These are phyloP conservation scores for Ormyrus rosae DNA, from an alignment of 2,888 invertebrate genomes.

Conservation along the genomic window DNA sequence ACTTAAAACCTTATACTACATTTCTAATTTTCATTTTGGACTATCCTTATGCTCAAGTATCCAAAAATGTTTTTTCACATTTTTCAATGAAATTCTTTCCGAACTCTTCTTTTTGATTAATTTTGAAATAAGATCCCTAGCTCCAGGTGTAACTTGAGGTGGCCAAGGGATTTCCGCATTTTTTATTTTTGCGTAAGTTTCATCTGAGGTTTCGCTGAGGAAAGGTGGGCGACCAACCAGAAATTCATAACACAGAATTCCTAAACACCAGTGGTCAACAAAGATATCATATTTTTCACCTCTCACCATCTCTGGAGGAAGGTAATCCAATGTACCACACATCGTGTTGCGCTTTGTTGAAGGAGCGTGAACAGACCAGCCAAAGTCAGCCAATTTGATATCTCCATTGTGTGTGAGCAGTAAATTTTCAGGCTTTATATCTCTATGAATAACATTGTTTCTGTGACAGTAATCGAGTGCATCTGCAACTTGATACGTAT, in stretches of 20 bases:
- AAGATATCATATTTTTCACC: constrained; percentile 91
- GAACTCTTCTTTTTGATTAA: constrained; percentile 59
- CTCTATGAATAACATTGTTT: constrained; percentile 94
- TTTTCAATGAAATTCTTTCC: constrained; percentile 61
- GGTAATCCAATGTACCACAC: constrained; percentile 96
- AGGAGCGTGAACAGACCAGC: constrained; percentile 98
- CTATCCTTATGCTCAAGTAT: constrained; percentile 61
- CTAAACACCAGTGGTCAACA: constrained; percentile 97
- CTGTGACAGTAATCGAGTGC: constrained; percentile 93
- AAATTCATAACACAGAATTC: constrained; percentile 96
- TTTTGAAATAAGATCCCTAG: constrained; percentile 86
- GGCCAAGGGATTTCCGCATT: constrained; percentile 85
- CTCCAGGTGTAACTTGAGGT: constrained; percentile 83
- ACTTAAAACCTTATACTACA: no score
- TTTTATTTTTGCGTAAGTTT: constrained; percentile 87
- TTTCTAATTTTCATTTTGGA: constrained; percentile 18
- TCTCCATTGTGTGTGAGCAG: constrained; percentile 90
- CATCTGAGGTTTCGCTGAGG: constrained; percentile 83
- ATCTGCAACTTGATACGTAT: constrained; percentile 90
- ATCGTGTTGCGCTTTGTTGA: constrained; percentile 90
- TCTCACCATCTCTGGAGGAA: constrained; percentile 97
- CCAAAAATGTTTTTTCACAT: constrained; percentile 63
- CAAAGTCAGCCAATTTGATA: constrained; percentile 97
- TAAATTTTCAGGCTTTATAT: constrained; percentile 97
- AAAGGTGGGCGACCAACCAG: constrained; percentile 96